These are phyloP conservation scores for Sphyrna mokarran DNA, from an alignment of 2,113 vertebrate species.

Conservation along the genomic window DNA sequence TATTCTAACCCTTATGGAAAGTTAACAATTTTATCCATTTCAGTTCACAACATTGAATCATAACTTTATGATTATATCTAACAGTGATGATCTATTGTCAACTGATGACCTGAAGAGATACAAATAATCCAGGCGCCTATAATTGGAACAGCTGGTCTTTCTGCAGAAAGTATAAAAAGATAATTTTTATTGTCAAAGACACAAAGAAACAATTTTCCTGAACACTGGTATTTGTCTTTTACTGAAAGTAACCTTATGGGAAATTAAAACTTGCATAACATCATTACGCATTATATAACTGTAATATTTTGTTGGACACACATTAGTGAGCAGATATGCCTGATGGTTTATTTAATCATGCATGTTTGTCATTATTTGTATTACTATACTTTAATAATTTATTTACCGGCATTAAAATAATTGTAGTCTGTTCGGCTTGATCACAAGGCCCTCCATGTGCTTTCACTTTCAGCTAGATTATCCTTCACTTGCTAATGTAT, in stretches of 20 bases:
- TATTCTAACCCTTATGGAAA: neutral
- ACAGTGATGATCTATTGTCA: neutral
- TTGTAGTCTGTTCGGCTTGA: neutral
- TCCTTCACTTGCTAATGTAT: neutral
- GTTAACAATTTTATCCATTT: neutral
- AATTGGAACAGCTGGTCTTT: neutral
- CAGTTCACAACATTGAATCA: neutral
- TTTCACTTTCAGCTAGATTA: neutral
- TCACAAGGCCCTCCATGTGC: neutral
- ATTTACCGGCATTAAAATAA: neutral
- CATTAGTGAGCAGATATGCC: neutral
- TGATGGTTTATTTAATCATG: neutral
- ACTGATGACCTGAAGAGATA: neutral
- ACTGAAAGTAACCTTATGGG: neutral
- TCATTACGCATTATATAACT: neutral
- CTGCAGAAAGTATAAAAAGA: neutral
- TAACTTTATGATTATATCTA: neutral
- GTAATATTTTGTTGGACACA: neutral
- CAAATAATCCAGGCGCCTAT: neutral
- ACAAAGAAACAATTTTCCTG: neutral
- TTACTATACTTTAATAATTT: neutral
- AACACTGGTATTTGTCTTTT: neutral
- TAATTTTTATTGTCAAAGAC: neutral
- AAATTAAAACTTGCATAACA: neutral
- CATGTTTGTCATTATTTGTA: neutral